phyloP scores from a whole-genome alignment of 2,113 vertebrate species.

The Pitta sordida region DNA sequence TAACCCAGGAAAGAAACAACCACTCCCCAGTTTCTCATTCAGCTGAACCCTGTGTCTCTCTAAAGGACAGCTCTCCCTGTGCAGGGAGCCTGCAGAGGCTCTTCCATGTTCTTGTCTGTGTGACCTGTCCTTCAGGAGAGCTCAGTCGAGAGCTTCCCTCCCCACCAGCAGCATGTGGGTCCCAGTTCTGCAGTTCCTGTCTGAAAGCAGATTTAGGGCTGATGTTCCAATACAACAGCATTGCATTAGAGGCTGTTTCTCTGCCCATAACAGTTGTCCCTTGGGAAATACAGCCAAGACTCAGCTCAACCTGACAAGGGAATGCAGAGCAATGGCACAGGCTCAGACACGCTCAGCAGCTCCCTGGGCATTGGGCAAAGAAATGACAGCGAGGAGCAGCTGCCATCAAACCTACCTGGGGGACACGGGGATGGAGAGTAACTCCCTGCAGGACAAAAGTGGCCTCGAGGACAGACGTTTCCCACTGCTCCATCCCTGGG shows the following conservation, averaged over 20 bases:
- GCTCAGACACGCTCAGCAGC: not conserved
- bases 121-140: not conserved
- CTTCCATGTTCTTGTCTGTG: not conserved
- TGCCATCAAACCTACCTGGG: conserved; percentile 38
- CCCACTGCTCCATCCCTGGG: conserved; percentile 77
- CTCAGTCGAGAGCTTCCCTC: not conserved
- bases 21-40: too few relatives aligned
- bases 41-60: not conserved
- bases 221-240: not conserved
- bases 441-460: conserved; percentile 77
- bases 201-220: not conserved
- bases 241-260: not conserved
- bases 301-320: not conserved
- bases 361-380: not conserved
- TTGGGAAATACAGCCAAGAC: not conserved
- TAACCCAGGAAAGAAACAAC: not conserved
- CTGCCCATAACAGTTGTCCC: not conserved
- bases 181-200: not conserved
- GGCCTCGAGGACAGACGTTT: conserved; percentile 82
- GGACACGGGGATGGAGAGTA: conserved; percentile 54
- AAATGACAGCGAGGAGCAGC: not conserved
- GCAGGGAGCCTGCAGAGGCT: not conserved
- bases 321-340: not conserved
- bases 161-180: not conserved
- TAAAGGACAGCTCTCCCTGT: not conserved